phyloP scores from a whole-genome alignment of 1,140 invertebrate species.

The Papilio dardanus region DNA sequence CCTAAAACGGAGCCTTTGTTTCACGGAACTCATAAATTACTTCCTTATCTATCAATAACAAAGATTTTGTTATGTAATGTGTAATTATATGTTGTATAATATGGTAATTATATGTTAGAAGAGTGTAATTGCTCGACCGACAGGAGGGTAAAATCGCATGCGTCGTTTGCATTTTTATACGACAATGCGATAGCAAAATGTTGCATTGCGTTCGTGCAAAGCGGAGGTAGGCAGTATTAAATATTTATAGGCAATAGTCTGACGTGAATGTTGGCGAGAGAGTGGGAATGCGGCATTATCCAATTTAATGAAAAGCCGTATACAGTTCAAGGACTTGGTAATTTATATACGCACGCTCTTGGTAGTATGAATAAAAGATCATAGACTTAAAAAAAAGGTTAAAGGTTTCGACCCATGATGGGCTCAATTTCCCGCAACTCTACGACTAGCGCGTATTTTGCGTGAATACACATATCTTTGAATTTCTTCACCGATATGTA shows the following conservation, averaged over 20 bases:
- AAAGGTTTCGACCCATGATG: too few relatives aligned
- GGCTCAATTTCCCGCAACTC: too few relatives aligned
- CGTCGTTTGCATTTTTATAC: too few relatives aligned
- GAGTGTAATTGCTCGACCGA: neutral
- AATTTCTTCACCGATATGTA: too few relatives aligned
- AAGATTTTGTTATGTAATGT: neutral
- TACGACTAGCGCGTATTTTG: too few relatives aligned
- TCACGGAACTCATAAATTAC: conserved; percentile 41
- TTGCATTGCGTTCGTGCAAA: neutral
- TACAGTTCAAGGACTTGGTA: neutral
- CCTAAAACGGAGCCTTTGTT: conserved; percentile 39
- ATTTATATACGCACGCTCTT: neutral
- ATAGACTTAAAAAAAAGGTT: neutral
- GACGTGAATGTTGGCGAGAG: conserved; percentile 1
- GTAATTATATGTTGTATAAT: too few relatives aligned
- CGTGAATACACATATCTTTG: too few relatives aligned
- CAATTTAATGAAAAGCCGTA: neutral
- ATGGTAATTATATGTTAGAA: neutral
- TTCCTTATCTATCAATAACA: neutral
- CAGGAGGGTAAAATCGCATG: neutral
- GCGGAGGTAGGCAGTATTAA: neutral
- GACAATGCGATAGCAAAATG: neutral
- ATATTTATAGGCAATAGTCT: neutral
- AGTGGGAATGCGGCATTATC: neutral
- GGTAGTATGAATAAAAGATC: neutral